Evolutionary conservation across 2,797 vertebrate genomes (phyloP).

Genomic region (Neomorphus geoffroyi): DNA sequence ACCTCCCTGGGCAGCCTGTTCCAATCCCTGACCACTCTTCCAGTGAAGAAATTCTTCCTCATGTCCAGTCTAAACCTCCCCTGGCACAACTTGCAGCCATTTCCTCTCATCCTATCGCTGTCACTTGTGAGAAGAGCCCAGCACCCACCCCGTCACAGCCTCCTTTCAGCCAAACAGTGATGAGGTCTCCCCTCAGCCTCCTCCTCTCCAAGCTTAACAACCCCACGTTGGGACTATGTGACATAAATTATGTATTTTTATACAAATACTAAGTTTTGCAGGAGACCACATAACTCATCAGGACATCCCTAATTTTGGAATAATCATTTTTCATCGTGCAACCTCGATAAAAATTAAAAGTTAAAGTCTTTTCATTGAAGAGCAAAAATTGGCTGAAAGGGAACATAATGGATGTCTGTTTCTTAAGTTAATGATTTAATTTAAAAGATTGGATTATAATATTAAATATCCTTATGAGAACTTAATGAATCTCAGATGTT

Average conservation of each 20-base stretch:
- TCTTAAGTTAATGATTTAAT: neutral
- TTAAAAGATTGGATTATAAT: slow-evolving; percentile 4
- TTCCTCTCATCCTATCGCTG: no score
- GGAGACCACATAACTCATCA: neutral
- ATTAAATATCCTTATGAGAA: neutral
- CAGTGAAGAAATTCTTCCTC: no score
- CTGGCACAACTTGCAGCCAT: no score
- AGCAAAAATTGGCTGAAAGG: neutral
- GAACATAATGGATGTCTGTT: neutral
- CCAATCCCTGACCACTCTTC: no score
- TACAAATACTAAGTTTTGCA: neutral
- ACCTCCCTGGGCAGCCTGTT: no score
- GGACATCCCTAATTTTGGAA: neutral
- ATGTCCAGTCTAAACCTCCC: no score
- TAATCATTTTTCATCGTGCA: neutral
- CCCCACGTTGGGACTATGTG: no score
- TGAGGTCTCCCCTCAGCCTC: no score
- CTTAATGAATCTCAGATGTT: slow-evolving; percentile 3
- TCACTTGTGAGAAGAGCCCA: no score
- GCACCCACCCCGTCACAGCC: no score
- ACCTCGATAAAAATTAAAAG: neutral
- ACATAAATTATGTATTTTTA: neutral
- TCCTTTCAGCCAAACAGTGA: no score
- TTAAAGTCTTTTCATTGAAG: neutral
- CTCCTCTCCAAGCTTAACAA: no score